phyloP scores from a whole-genome alignment of 2,113 vertebrate species.

The rabbit (Oryctolagus cuniculus) region mOryCun1.1 NC_091445.1:45718001-45718500 shows the following conservation, averaged over 20 bases:
- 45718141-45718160: not conserved
- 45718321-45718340: slow-evolving; percentile 65
- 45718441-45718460: not conserved
- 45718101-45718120: slow-evolving; percentile 23
- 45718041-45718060: not conserved
- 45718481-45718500: not conserved
- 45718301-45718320: slow-evolving; percentile 29
- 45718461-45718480: not conserved
- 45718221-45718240: slow-evolving; percentile 37
- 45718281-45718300: slow-evolving; percentile 65
- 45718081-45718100: not conserved
- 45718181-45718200: not conserved
- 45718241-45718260: slow-evolving; percentile 5
- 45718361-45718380: not conserved
- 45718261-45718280: slow-evolving; percentile 25
- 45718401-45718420: not conserved
- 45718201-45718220: slow-evolving; percentile 38
- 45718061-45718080: not conserved
- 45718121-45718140: not conserved
- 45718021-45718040: not conserved
- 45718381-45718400: not conserved
- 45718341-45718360: slow-evolving; percentile 4
- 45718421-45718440: not conserved
- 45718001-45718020: not conserved
- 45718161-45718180: slow-evolving; percentile 2